Conservation (phyloP, 1,140 invertebrate genomes). For the Mactra quadrangularis region DNA sequence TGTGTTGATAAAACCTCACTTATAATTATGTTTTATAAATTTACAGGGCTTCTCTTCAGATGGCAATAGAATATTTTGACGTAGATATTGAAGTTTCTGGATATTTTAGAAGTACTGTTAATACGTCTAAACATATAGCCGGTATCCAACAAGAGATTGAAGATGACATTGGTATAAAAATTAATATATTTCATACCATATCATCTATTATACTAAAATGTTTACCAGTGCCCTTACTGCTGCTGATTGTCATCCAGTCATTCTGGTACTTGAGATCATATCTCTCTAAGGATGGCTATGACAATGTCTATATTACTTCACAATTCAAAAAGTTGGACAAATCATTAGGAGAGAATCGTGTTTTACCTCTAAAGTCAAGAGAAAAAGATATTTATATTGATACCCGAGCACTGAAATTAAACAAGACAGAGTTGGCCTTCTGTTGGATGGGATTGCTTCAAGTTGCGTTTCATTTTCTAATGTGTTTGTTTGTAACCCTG, state of each 20-base stretch:
- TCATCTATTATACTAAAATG: not conserved
- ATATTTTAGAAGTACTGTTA: slow-evolving; percentile 2
- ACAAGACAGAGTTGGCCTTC: slow-evolving; percentile 13
- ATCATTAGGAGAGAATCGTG: slow-evolving; percentile 3
- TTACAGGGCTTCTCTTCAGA: slow-evolving; percentile 29
- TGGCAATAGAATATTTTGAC: slow-evolving; percentile 37
- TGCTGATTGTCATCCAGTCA: slow-evolving; percentile 50
- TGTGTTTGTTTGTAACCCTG: slow-evolving; percentile 33
- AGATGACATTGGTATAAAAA: slow-evolving; percentile 34
- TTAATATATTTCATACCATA: not conserved
- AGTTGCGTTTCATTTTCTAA: slow-evolving; percentile 55
- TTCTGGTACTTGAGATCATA: slow-evolving; percentile 54
- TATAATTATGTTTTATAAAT: not conserved
- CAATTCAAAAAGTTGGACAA: slow-evolving; percentile 48
- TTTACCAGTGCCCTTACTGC: slow-evolving; percentile 38
- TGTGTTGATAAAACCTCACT: too few relatives aligned
- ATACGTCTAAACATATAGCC: not conserved
- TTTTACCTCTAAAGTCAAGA: slow-evolving; percentile 55
- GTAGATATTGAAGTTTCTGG: slow-evolving; percentile 3
- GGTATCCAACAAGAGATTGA: slow-evolving; percentile 35
- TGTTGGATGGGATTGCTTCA: slow-evolving; percentile 57
- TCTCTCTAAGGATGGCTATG: slow-evolving; percentile 54
- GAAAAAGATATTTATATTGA: slow-evolving; percentile 56
- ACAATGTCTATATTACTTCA: slow-evolving; percentile 61
- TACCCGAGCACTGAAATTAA: slow-evolving; percentile 21